Evolutionary conservation across 2,113 vertebrate species (phyloP), one percentile per base, ranked within the genome.

Genomic region (Pollimyrus isidori): DNA sequence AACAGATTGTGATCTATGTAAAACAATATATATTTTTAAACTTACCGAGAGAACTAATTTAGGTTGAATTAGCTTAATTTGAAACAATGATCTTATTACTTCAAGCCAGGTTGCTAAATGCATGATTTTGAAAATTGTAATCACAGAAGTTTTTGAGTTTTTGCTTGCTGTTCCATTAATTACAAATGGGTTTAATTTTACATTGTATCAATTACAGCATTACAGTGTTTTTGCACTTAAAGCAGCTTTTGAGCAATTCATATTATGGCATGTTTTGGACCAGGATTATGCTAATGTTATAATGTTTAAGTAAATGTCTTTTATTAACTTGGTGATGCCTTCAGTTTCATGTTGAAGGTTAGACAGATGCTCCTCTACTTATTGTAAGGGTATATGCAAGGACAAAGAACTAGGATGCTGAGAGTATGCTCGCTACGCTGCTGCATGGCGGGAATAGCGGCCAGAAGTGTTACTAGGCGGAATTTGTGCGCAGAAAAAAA

Each of bases 41-140:
- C 86, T 91, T 90, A 65, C 93, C 91, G 89, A 93, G 93, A 93
- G 92, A 87, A 50, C 30, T 90, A 52, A 88, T 89, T 50, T 88
- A 89, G 73, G 39, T 89, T 88, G 39, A 46, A 23, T 26, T n/a
- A 30, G 11, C 13, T 30, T 73, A 73, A 26, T 73, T 73, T 73
- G 65, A 73, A 73, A 73, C 65, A 87, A 30, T 88, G 58, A 35
- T 26, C 9, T 21, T 45, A 26, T 19, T 45, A 26, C 9, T 53
- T n/a, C 56, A 15, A 4, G 1, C 15, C 39, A 13, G 26, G 45
- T 49, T 49, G 87, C 56, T 69, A 46, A 73, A 35, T 50, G 87
- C 39, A 80, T 48, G 82, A 45, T 84, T 48, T 48, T 42, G 5
- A n/a, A 30, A 30, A 69, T 69, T 69, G 30, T 69, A 69, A 11